Base-by-base conservation (phyloP, 2,888 invertebrate species). In the Scaptodrosophila latifasciaeformis region DNA sequence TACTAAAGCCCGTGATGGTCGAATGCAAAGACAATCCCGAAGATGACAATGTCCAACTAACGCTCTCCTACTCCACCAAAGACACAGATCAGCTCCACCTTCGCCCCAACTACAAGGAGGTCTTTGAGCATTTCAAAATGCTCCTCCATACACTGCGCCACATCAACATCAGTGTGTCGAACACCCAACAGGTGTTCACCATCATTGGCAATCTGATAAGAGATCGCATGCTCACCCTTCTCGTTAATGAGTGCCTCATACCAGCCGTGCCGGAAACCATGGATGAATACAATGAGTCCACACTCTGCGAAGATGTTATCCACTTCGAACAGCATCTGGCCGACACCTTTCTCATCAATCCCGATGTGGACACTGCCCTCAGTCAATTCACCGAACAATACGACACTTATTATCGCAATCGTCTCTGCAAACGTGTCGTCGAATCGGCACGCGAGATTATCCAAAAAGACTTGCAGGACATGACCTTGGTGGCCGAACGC, bases 401-500 rank as follows among this genome's bases (percentile, higher is more conserved):
- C 53, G 93, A 95, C 81, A 87, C 90, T 3, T 86, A 93, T 27
- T 95, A 93, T 85, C 91, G 93, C 27, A 90, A 92, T 76, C 93
- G 93, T 75, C 91, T 93, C 48, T 92, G 93, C 65, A 90, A 91
- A 71, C 89, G 91, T 64, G 91, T 93, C 61, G 84, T 93, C 50
- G 89, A 90, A 51, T 88, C 88, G 45, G 94, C 95, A 0, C 88
- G 91, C 30, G 87, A 86, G 56, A 90, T 96, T 40, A 94, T 96
- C 91, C 89, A 91, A 49, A 92, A 93, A 78, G 94, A 96, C 85
- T 88, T 96, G 48, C 94, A 95, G 83, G 90, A 91, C 62, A 91
- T 92, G 69, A 89, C 90, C 81, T 86, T 88, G 7, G 88, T 90
- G 61, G 89, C 89, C 1, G 88, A 89, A 1, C 88, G 88, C 17